Evolutionary conservation across 2,113 vertebrate genomes (phyloP).

Genomic region (Lepidothrix coronata): DNA sequence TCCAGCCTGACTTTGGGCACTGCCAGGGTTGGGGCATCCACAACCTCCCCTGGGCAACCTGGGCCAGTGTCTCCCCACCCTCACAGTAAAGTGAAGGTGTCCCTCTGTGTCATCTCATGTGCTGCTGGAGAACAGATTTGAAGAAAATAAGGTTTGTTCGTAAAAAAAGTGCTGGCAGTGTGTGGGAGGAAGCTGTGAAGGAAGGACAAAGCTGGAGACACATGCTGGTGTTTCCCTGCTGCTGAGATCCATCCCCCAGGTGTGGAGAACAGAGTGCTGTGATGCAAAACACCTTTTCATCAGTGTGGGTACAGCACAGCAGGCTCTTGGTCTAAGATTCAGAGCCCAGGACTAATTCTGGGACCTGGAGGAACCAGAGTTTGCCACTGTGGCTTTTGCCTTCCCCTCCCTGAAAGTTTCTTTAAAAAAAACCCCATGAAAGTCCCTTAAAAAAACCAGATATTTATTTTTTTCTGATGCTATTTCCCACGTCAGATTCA

Average conservation of each 20-base stretch:
- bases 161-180: background rate
- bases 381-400: background rate
- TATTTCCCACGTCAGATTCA: background rate
- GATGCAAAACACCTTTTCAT: background rate
- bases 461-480: background rate
- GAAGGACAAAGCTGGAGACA: background rate
- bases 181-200: background rate
- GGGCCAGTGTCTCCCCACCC: background rate
- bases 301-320: background rate
- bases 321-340: background rate
- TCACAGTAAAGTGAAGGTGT: background rate
- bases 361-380: background rate
- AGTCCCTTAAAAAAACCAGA: background rate
- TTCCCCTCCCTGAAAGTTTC: background rate
- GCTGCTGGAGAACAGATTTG: background rate
- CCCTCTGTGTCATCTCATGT: fast-evolving
- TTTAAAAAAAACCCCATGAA: background rate
- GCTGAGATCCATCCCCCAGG: background rate
- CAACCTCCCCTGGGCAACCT: background rate
- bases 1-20: background rate
- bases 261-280: background rate
- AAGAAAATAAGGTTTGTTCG: background rate
- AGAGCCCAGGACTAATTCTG: background rate
- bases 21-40: background rate
- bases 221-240: background rate